A percentile compares a stretch with the other conserved stretches of the same genome.
phyloP scores from a whole-genome alignment of 2,113 vertebrate species.

The Dasypus novemcinctus region DNA sequence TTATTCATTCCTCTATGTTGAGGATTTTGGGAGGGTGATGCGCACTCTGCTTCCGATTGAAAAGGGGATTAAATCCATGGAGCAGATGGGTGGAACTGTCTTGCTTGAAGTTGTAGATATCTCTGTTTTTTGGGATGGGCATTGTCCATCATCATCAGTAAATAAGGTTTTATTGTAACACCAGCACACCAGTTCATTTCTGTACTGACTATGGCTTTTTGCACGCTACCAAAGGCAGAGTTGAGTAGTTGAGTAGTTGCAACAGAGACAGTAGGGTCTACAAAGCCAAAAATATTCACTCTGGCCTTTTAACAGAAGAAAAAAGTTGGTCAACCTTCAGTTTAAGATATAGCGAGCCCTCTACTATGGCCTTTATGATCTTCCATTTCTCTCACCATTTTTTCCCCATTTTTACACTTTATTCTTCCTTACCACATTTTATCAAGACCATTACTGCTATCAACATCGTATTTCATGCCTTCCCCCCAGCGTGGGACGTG shows the following conservation, averaged over 20 bases:
- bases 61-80: too few relatives aligned
- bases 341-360: neutral
- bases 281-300: neutral
- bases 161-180: neutral
- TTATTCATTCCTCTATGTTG: too few relatives aligned
- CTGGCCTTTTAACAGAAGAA: neutral
- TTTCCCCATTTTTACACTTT: neutral
- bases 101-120: too few relatives aligned
- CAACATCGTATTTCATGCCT: neutral
- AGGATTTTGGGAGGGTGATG: too few relatives aligned
- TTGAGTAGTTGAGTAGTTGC: neutral
- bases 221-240: neutral
- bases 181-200: neutral
- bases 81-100: too few relatives aligned
- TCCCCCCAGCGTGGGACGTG: too few relatives aligned
- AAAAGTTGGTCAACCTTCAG: neutral
- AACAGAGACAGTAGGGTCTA: neutral
- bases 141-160: too few relatives aligned
- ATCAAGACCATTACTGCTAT: neutral
- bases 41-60: too few relatives aligned
- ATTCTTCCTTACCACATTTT: neutral
- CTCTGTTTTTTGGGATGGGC: too few relatives aligned
- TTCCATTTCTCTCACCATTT: neutral
- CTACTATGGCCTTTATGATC: neutral
- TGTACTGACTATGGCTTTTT: neutral